Conservation (phyloP, 2,888 invertebrate species). For the Rhodophaea formosa region DNA sequence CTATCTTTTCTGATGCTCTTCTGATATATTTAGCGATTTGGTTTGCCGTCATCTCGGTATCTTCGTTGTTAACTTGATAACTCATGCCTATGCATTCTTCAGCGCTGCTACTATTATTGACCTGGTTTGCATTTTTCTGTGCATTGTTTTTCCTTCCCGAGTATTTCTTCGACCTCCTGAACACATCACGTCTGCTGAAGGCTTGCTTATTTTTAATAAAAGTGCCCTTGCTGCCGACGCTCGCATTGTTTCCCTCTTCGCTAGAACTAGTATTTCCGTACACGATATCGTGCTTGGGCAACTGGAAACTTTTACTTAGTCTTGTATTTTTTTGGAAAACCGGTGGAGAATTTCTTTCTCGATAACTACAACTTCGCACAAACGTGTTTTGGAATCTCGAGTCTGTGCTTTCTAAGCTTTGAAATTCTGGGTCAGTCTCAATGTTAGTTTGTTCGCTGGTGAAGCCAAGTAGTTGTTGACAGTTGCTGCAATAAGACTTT, state of each 20-base stretch:
- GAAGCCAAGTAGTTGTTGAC: slow-evolving; percentile 74
- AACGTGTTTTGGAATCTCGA: slow-evolving; percentile 74
- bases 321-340: slow-evolving; percentile 78
- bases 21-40: slow-evolving; percentile 80
- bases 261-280: slow-evolving; percentile 77
- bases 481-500: slow-evolving; percentile 73
- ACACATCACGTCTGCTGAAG: slow-evolving; percentile 73
- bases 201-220: slow-evolving; percentile 82
- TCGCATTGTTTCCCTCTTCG: slow-evolving; percentile 73
- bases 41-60: slow-evolving; percentile 77
- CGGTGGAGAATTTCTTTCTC: slow-evolving; percentile 74
- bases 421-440: slow-evolving; percentile 77
- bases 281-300: slow-evolving; percentile 69
- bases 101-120: slow-evolving; percentile 69
- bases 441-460: slow-evolving; percentile 79
- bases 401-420: slow-evolving; percentile 76
- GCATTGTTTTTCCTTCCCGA: slow-evolving; percentile 69
- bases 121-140: slow-evolving; percentile 60
- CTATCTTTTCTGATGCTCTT: slow-evolving; percentile 79
- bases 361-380: slow-evolving; percentile 74
- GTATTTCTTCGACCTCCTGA: slow-evolving; percentile 75
- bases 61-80: slow-evolving; percentile 79
- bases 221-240: slow-evolving; percentile 69
- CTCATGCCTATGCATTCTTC: slow-evolving; percentile 74
- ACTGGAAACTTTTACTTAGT: slow-evolving; percentile 75